Percentiles rank a stretch among this genome's conserved stretches.
Conservation (phyloP, 2,888 invertebrate species). For the Maniola hyperantus region DNA sequence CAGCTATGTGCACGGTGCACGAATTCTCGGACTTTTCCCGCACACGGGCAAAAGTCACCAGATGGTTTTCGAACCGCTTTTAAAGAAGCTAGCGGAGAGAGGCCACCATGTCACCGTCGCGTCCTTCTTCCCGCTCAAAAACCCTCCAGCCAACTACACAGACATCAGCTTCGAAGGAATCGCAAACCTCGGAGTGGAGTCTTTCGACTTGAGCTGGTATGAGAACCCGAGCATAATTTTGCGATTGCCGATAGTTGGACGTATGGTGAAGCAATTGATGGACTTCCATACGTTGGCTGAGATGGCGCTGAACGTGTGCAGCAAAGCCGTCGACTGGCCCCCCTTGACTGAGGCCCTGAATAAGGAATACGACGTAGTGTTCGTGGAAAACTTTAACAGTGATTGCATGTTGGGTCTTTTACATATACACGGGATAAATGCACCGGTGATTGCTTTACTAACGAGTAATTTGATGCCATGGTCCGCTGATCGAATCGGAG, state of each 20-base stretch:
- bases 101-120: slow-evolving; percentile 85
- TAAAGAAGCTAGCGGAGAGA: slow-evolving; percentile 77
- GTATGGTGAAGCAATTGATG: slow-evolving; percentile 50
- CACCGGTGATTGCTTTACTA: slow-evolving; percentile 81
- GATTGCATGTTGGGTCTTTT: slow-evolving; percentile 85
- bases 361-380: slow-evolving; percentile 82
- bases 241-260: slow-evolving; percentile 52
- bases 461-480: slow-evolving; percentile 84
- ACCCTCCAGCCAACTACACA: slow-evolving; percentile 73
- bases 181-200: slow-evolving; percentile 61
- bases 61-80: slow-evolving; percentile 81
- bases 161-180: slow-evolving; percentile 70
- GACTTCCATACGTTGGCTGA: slow-evolving; percentile 61
- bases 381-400: slow-evolving; percentile 84
- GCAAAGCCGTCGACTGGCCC: slow-evolving; percentile 63
- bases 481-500: slow-evolving; percentile 69
- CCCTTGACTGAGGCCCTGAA: slow-evolving; percentile 62
- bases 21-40: slow-evolving; percentile 69
- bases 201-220: slow-evolving; percentile 57
- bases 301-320: slow-evolving; percentile 64
- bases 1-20: slow-evolving; percentile 56
- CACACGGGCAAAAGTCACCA: slow-evolving; percentile 85
- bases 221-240: slow-evolving; percentile 53
- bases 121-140: slow-evolving; percentile 80
- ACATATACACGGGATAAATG: slow-evolving; percentile 75